Base-by-base conservation (phyloP, 2,113 vertebrate species). In the Salvelinus alpinus region DNA sequence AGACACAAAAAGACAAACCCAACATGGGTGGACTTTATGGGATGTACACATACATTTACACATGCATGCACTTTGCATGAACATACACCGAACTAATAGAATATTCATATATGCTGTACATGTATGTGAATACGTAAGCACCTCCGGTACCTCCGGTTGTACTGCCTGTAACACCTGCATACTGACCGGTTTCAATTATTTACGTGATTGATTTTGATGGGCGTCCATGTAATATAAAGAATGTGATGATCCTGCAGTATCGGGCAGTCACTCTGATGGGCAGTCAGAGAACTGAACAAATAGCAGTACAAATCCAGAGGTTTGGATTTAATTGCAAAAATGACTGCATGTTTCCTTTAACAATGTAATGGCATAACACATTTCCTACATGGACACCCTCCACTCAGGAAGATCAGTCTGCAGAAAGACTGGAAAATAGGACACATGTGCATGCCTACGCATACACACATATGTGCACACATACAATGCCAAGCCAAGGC, bases 181-280 rank as follows among this genome's bases (percentile, higher is more conserved):
- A 12, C 47, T 24, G 22, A 14, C 59, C 66, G 71, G 29, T 71
- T 70, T 86, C 1, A 87, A 86, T 90, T 72, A 86, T 86, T 88
- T 60, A 89, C 3, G n/a, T 44, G 25, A 84, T 87, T 73, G 60
- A 77, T 84, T 80, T 75, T 54, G 31, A 69, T 25, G 70, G 20
- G 44, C 62, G 24, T 6, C 62, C 51, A 47, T 65, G 74, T 64
- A 16, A 20, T 31, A 24, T 7, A 44, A 62, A 51, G 57, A 34
- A 24, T 18, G 44, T 66, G 76, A 62, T 24, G 59, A 44, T 22
- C 24, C 8, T n/a, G 54, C 48, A 62, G 57, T 29, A 29, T 27
- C 16, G 13, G 44, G 51, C 67, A 5, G 18, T 34, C 12, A 62
- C 22, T 64, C 59, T 60, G 59, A 60, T 29, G 14, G 2, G 12